Percentiles rank a stretch among this genome's conserved stretches.
Evolutionary conservation across 2,888 invertebrate genomes (phyloP).

Genomic region (Nebria salina): DNA sequence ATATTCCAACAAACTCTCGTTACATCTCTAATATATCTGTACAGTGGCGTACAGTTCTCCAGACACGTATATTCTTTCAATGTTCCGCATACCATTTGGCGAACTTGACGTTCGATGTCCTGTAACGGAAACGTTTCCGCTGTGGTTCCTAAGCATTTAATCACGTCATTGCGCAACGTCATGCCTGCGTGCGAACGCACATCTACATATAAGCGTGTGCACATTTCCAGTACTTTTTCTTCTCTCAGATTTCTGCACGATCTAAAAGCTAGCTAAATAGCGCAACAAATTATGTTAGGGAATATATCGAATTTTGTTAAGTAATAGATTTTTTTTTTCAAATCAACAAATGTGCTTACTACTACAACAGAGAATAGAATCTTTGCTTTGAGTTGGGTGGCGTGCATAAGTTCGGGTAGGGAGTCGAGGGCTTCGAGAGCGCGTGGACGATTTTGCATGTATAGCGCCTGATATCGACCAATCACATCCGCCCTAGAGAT

Average conservation of each 20-base stretch:
- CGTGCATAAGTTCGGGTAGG: slow-evolving; percentile 81
- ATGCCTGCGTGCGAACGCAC: slow-evolving; percentile 61
- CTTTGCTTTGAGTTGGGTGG: slow-evolving; percentile 91
- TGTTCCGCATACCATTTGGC: slow-evolving; percentile 76
- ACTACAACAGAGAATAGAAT: slow-evolving; percentile 96
- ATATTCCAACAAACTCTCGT: slow-evolving; percentile 90
- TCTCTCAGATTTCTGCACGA: slow-evolving; percentile 76
- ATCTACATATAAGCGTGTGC: slow-evolving; percentile 63
- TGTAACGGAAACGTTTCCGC: slow-evolving; percentile 76
- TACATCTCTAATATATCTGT: slow-evolving; percentile 82
- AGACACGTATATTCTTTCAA: slow-evolving; percentile 94
- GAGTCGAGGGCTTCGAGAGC: slow-evolving; percentile 86
- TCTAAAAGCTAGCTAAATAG: slow-evolving; percentile 75
- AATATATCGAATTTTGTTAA: too few species aligned
- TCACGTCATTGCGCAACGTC: slow-evolving; percentile 55
- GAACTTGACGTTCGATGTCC: slow-evolving; percentile 74
- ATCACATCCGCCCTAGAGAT: slow-evolving; percentile 72
- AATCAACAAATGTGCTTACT: slow-evolving; percentile 70
- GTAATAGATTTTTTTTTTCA: not conserved
- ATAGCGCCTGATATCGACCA: slow-evolving; percentile 84
- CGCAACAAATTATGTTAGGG: slow-evolving; percentile 52
- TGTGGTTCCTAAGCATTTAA: slow-evolving; percentile 68
- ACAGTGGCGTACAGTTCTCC: slow-evolving; percentile 78
- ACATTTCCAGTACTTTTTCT: slow-evolving; percentile 77
- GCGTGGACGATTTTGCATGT: slow-evolving; percentile 84